These are phyloP conservation scores for Potorous gilbertii DNA, from an alignment of 2,797 vertebrate genomes.

Conservation along the genomic window DNA sequence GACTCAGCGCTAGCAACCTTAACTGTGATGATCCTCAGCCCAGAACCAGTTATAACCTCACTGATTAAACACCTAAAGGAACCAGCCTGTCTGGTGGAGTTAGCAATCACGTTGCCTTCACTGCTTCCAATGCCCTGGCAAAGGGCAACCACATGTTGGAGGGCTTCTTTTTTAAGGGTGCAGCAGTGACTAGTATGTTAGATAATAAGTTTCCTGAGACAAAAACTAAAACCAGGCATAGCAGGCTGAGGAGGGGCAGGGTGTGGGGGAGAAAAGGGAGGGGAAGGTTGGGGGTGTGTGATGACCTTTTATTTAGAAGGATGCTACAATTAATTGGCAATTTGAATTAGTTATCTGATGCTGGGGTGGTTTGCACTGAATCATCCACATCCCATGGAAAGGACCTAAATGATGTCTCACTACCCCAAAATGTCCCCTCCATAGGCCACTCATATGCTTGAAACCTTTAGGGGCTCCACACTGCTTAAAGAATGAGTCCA, in stretches of 20 bases:
- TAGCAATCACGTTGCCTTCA: neutral
- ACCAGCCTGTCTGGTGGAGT: neutral
- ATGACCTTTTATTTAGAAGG: neutral
- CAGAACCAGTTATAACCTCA: neutral
- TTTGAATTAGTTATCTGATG: neutral
- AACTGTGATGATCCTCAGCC: constrained; percentile 40
- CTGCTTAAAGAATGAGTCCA: neutral
- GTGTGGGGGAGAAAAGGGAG: neutral
- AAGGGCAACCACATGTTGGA: neutral
- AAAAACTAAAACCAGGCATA: neutral
- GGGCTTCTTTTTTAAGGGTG: neutral
- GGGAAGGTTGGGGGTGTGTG: neutral
- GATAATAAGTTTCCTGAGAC: neutral
- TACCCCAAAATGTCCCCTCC: neutral
- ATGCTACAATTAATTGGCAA: neutral
- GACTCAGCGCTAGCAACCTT: constrained; percentile 65
- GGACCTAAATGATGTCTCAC: neutral
- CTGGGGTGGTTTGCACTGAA: neutral
- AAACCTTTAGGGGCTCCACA: neutral
- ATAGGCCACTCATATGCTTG: neutral
- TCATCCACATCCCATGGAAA: neutral
- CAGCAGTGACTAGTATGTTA: neutral
- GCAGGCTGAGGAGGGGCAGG: neutral
- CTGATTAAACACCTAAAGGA: neutral
- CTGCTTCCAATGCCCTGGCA: neutral